Conservation (phyloP, 2,888 invertebrate genomes). For the Megalurothrips usitatus region DNA sequence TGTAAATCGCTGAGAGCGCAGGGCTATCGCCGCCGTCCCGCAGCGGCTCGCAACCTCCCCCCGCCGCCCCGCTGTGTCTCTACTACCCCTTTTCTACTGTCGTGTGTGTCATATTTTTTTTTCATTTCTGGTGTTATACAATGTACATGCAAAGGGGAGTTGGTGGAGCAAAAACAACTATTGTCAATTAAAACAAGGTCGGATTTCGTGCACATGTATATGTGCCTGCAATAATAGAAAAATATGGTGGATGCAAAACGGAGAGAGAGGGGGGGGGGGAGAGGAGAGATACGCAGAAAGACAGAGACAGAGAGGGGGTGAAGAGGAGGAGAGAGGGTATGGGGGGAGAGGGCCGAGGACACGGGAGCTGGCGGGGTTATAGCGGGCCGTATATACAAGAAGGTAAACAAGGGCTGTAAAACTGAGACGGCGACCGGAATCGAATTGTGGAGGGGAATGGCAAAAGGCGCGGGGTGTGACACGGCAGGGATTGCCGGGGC, state of each 20-base stretch:
- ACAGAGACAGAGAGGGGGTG: background rate
- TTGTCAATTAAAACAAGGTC: too few relatives aligned
- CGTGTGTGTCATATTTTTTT: too few relatives aligned
- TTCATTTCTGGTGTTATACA: too few relatives aligned
- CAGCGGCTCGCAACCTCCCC: too few relatives aligned
- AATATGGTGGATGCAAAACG: background rate
- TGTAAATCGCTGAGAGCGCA: too few relatives aligned
- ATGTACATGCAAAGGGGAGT: too few relatives aligned
- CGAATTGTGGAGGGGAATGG: conserved; percentile 6
- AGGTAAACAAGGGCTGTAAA: conserved; percentile 21
- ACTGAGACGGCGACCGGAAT: background rate
- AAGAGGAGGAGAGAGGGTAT: background rate
- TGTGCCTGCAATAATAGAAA: too few relatives aligned
- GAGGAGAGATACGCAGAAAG: background rate
- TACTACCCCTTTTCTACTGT: too few relatives aligned
- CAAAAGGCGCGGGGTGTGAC: background rate
- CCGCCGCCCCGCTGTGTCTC: too few relatives aligned
- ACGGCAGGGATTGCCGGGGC: background rate
- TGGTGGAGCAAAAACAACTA: too few relatives aligned
- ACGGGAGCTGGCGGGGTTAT: background rate
- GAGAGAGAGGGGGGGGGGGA: background rate
- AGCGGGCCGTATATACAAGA: background rate
- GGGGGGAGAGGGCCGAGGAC: background rate
- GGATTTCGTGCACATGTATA: too few relatives aligned
- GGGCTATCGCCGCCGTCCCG: too few relatives aligned